Percentiles rank a stretch among this genome's conserved stretches.
phyloP scores from a whole-genome alignment of 2,797 vertebrate species.

The Anguilla anguilla region DNA sequence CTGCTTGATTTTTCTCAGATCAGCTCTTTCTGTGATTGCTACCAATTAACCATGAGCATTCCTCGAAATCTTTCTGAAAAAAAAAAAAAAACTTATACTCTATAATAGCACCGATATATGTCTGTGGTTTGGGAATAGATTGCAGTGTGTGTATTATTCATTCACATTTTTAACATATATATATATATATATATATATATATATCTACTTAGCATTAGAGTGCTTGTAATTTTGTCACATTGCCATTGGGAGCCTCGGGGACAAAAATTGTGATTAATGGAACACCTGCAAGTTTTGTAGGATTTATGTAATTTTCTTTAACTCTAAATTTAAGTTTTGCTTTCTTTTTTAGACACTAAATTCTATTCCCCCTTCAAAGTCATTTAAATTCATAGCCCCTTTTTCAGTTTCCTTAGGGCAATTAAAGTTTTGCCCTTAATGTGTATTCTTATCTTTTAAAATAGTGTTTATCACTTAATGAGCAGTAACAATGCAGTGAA shows the following conservation, averaged over 20 bases:
- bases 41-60: no score
- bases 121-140: no score
- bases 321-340: neutral
- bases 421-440: neutral
- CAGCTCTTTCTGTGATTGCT: no score
- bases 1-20: no score
- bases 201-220: no score
- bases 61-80: no score
- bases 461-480: neutral
- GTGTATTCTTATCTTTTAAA: neutral
- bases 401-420: neutral
- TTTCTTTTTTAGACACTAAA: neutral
- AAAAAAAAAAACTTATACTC: no score
- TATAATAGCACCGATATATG: no score
- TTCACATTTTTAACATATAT: no score
- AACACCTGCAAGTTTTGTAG: slow-evolving; percentile 11
- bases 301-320: no score
- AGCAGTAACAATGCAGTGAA: neutral
- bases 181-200: no score
- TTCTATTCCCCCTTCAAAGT: neutral
- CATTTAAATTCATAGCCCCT: neutral
- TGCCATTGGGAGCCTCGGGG: neutral
- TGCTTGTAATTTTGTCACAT: slow-evolving; percentile 19
- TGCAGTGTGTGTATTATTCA: no score
- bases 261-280: slow-evolving; percentile 30